phyloP scores from a whole-genome alignment of 2,113 vertebrate genomes.

The Calypte anna region DNA sequence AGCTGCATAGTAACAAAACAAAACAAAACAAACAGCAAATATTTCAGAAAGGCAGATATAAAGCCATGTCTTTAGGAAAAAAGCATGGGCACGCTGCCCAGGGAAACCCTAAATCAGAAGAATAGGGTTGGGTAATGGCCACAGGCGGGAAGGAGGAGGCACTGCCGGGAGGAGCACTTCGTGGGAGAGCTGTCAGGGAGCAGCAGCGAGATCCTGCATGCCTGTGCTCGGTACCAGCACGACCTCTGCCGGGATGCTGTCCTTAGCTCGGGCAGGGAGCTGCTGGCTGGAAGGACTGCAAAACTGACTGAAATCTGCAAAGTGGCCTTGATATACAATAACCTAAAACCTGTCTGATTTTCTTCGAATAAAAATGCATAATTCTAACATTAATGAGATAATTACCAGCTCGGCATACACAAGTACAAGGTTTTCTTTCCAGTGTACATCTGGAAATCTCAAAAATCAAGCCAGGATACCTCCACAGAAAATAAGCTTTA shows the following conservation, averaged over 20 bases:
- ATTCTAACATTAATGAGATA: neutral
- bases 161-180: accelerated
- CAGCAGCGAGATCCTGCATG: neutral
- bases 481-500: neutral
- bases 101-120: neutral
- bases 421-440: neutral
- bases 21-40: too few relatives aligned
- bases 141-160: accelerated
- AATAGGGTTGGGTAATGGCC: accelerated
- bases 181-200: accelerated
- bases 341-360: neutral
- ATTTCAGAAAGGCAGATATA: neutral
- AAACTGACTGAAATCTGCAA: accelerated
- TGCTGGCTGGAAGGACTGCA: neutral
- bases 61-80: neutral
- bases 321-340: accelerated
- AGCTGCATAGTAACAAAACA: neutral
- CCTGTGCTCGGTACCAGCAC: neutral
- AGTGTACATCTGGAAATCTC: neutral
- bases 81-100: accelerated
- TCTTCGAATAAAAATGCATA: neutral
- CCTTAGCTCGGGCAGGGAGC: neutral
- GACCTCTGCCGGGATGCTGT: conserved; percentile 18
- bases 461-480: neutral
- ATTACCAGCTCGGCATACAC: neutral